Evolutionary conservation across 1,140 invertebrate genomes (phyloP).

Genomic region (Drosophila pseudoananassae): DNA sequence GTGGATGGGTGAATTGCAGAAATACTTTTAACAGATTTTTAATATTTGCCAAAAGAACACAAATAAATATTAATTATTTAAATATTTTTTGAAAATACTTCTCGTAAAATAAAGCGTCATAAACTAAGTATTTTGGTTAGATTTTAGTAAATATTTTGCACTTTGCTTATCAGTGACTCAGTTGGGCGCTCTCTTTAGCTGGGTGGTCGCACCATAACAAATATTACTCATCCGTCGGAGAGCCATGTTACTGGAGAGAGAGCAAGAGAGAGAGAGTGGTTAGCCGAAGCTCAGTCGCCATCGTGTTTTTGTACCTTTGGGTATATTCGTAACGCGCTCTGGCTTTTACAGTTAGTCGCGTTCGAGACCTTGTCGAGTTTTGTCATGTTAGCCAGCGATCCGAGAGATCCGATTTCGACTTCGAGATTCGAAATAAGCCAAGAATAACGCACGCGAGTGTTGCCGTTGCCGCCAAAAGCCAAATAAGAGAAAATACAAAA

Average conservation of each 20-base stretch:
- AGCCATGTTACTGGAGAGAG: slow-evolving; percentile 37
- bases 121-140: not conserved
- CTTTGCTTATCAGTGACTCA: slow-evolving; percentile 20
- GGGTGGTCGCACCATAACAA: slow-evolving; percentile 21
- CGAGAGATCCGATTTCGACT: slow-evolving; percentile 21
- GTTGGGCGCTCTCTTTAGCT: slow-evolving; percentile 7
- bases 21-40: too few relatives aligned
- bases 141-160: slow-evolving; percentile 1
- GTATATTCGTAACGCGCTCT: slow-evolving; percentile 83
- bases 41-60: not conserved
- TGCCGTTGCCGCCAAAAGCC: slow-evolving; percentile 13
- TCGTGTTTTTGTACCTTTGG: slow-evolving; percentile 55
- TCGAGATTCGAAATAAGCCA: slow-evolving; percentile 26
- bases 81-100: not conserved
- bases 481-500: slow-evolving; percentile 1
- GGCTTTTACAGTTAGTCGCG: slow-evolving; percentile 84
- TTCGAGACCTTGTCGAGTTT: slow-evolving; percentile 84
- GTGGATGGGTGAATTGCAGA: slow-evolving; percentile 14
- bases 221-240: slow-evolving; percentile 8
- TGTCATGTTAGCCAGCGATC: slow-evolving; percentile 81
- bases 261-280: too few relatives aligned
- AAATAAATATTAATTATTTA: not conserved
- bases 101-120: not conserved
- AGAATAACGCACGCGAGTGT: slow-evolving; percentile 37
- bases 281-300: slow-evolving; percentile 39